These are phyloP conservation scores for Ganaspis sp. DNA, from an alignment of 1,140 invertebrate genomes.

Conservation along the genomic window DNA sequence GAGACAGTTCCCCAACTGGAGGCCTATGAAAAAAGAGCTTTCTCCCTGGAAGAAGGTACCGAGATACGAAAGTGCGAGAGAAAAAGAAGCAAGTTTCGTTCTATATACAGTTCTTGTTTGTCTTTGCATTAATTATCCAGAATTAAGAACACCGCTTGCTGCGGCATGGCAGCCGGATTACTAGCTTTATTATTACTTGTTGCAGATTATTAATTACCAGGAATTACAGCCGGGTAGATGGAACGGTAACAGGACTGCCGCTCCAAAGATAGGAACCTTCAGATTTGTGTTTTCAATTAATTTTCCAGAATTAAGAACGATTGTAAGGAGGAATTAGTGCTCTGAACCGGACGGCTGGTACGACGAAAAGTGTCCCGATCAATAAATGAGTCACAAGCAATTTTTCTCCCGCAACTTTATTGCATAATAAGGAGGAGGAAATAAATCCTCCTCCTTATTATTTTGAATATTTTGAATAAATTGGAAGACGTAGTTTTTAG, in stretches of 20 bases:
- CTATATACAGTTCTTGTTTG: constrained; percentile 76
- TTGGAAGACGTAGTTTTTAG: no score
- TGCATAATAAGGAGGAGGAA: no score
- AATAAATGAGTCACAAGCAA: constrained; percentile 56
- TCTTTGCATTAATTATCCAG: constrained; percentile 77
- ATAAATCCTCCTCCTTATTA: no score
- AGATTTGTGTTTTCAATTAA: constrained; percentile 74
- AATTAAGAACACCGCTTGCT: constrained; percentile 74
- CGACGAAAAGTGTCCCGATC: constrained; percentile 45
- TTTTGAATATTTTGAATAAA: no score
- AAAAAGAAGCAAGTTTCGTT: constrained; percentile 54
- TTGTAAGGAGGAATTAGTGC: constrained; percentile 62
- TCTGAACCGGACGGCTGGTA: constrained; percentile 49
- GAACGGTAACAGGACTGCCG: constrained; percentile 51
- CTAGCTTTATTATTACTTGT: constrained; percentile 76
- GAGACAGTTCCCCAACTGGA: background rate
- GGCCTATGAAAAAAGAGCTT: background rate
- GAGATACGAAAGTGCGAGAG: constrained; percentile 50
- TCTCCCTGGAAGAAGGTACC: constrained; percentile 41
- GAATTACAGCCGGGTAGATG: constrained; percentile 65
- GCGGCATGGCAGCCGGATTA: constrained; percentile 70
- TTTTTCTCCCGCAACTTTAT: no score
- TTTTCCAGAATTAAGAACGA: constrained; percentile 71
- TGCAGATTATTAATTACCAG: constrained; percentile 76
- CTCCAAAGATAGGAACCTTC: constrained; percentile 61